Conservation (phyloP, 2,797 vertebrate species). For the Hippopotamyrus pictus region DNA sequence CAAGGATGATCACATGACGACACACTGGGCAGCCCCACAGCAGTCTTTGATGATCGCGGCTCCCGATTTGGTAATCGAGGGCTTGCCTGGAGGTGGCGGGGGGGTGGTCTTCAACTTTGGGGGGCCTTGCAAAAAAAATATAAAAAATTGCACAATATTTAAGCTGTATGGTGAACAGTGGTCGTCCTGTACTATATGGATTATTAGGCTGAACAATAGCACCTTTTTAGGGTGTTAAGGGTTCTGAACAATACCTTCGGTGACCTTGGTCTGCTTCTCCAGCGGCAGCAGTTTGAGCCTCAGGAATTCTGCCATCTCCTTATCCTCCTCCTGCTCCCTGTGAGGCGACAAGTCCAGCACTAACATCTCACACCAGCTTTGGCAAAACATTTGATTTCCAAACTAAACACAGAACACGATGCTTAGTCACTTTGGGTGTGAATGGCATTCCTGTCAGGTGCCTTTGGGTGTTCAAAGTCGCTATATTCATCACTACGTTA, state of each 20-base stretch:
- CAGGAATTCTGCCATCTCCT: constrained; percentile 96
- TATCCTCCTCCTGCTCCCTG: constrained; percentile 96
- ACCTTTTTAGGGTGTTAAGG: background rate
- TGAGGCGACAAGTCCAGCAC: background rate
- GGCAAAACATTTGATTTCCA: background rate
- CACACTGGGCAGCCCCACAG: constrained; percentile 88
- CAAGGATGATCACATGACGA: constrained; percentile 72
- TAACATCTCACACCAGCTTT: background rate
- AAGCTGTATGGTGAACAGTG: background rate
- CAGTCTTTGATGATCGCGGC: constrained; percentile 91
- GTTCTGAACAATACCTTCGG: constrained; percentile 60
- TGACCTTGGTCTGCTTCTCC: constrained; percentile 75
- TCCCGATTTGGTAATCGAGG: constrained; percentile 82
- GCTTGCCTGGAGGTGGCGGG: constrained; percentile 86
- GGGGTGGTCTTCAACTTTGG: constrained; percentile 70
- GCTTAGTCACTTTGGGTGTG: background rate
- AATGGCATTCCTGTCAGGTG: background rate
- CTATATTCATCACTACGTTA: background rate
- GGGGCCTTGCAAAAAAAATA: constrained; percentile 60
- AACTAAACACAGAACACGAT: background rate
- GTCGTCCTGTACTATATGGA: background rate
- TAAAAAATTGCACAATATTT: background rate
- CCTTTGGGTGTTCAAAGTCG: background rate
- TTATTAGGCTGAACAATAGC: background rate
- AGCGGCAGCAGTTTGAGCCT: constrained; percentile 86